Base-by-base conservation (phyloP, 2,797 vertebrate genomes). In the Melanotaenia maccullochi region DNA sequence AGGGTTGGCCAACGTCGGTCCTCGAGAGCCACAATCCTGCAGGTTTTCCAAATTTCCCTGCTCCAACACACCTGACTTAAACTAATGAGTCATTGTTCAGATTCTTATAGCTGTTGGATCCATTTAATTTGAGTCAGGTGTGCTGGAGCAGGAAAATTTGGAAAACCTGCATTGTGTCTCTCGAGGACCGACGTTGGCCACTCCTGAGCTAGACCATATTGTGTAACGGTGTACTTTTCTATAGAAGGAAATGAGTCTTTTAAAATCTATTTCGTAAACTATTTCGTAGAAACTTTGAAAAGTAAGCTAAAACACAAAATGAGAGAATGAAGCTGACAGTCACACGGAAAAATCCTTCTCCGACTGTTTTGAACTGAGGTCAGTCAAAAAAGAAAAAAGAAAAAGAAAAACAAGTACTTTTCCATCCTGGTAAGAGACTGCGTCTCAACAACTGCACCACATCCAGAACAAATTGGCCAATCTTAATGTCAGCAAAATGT, bases 401-500 rank as follows among this genome's bases (percentile, higher is more conserved):
- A 81, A 78, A 85, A 79, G 82, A 82, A 82, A 80, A 81, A 79
- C 77, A 38, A 9, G 79, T 90, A 82, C 89, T 90, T 93, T 92
- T 76, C 90, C 61, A 69, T 90, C 82, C 82, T 70, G 71, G 84
- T 84, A 89, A 86, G 85, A 92, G 86, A 90, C 88, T 90, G 83
- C 79, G 59, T 93, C 85, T 82, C 86, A 89, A 90, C 86, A 89
- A 92, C 85, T 89, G 90, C 90, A 90, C 87, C 88, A 90, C 91
- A 91, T 93, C 89, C 90, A 86, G 91, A 92, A 93, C 89, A 95
- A 95, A 94, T 94, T 94, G 94, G 92, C 93, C 94, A 95, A 94
- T 94, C 93, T 95, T 94, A 94, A 94, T 94, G 95, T 94, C 93
- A 95, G 92, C 86, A 89, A 94, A 95, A 95, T 95, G 94, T 95